Evolutionary conservation across 2,888 invertebrate genomes (phyloP).

Genomic region (Mamestra brassicae): DNA sequence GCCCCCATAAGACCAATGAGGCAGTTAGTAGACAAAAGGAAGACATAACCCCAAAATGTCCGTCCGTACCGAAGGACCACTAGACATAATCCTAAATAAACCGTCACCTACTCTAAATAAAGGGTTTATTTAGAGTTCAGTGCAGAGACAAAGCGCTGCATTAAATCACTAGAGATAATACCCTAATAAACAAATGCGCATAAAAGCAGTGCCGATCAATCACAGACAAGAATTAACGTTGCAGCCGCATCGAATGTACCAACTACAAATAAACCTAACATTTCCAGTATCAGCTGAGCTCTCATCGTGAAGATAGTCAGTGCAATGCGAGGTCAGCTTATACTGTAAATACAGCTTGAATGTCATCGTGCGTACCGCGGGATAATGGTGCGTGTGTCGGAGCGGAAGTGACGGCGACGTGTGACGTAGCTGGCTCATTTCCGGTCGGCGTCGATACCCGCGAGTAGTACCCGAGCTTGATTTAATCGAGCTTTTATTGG

Average conservation of each 20-base stretch:
- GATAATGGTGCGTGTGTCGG: conserved; percentile 60
- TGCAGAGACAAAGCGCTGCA: conserved; percentile 7
- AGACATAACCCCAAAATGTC: neutral
- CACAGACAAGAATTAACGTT: conserved; percentile 52
- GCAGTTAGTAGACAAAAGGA: neutral
- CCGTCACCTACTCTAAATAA: conserved; percentile 8
- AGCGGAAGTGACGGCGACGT: conserved; percentile 60
- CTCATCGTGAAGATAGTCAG: neutral
- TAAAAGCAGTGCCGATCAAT: conserved; percentile 42
- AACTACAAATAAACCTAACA: too few relatives aligned
- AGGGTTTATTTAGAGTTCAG: neutral
- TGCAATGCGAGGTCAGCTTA: neutral
- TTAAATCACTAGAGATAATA: conserved; percentile 20
- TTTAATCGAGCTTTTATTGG: conserved; percentile 31
- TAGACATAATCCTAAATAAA: neutral
- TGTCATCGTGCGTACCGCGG: conserved; percentile 10
- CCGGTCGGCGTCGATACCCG: conserved; percentile 41
- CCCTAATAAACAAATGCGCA: conserved; percentile 34
- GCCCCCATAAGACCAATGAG: too few relatives aligned
- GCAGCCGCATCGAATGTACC: conserved; percentile 41
- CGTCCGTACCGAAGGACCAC: neutral
- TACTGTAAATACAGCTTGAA: neutral
- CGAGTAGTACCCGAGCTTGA: conserved; percentile 44
- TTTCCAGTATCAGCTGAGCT: neutral
- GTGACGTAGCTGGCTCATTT: conserved; percentile 57